Evolutionary conservation across 1,140 invertebrate species (phyloP).

Genomic region (Sipha flava): DNA sequence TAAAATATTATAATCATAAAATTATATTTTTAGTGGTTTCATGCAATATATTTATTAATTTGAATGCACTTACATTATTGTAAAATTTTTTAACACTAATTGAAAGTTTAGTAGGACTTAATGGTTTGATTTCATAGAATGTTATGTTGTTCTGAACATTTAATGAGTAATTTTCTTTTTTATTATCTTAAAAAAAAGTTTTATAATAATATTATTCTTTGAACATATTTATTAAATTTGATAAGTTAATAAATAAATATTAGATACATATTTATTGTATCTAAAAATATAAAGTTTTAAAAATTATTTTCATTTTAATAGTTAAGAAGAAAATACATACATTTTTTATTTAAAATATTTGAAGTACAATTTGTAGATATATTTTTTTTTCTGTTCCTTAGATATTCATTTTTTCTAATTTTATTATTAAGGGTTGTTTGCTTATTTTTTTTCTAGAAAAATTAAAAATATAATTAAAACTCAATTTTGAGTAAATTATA

Average conservation of each 20-base stretch:
- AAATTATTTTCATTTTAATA: too few species aligned
- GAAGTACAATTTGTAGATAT: neutral
- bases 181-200: constrained; percentile 18
- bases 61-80: constrained; percentile 22
- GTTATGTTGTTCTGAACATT: neutral
- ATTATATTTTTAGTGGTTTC: neutral
- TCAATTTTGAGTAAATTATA: neutral
- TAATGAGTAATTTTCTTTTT: neutral
- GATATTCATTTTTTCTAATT: neutral
- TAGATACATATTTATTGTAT: too few species aligned
- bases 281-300: too few species aligned
- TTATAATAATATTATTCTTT: neutral
- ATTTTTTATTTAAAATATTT: neutral
- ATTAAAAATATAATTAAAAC: neutral
- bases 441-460: neutral
- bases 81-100: constrained; percentile 21
- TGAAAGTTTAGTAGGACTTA: constrained; percentile 10
- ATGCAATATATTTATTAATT: neutral
- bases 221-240: neutral
- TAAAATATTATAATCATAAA: neutral
- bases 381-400: neutral
- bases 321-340: neutral
- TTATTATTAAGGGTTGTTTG: neutral
- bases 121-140: constrained; percentile 12
- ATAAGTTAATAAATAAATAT: too few species aligned